phyloP scores from a whole-genome alignment of 2,888 invertebrate species.

The Archips crataeganus region DNA sequence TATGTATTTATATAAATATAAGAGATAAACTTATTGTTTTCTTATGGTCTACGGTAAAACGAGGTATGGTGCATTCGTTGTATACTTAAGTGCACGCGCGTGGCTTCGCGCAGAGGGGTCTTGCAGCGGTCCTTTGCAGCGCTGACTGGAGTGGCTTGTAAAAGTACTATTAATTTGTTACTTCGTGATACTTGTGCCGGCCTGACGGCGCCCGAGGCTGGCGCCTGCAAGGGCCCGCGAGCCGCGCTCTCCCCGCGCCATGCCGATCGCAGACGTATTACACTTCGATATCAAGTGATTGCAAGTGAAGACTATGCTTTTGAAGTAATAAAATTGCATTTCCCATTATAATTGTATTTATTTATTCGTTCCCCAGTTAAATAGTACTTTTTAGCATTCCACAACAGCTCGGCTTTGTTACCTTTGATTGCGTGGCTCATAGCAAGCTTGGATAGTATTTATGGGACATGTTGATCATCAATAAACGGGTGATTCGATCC shows the following conservation, averaged over 20 bases:
- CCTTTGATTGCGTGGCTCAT: no score
- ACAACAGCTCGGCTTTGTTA: no score
- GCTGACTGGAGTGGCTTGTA: not conserved
- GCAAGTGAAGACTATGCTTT: slow-evolving; percentile 75
- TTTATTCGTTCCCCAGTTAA: slow-evolving; percentile 15
- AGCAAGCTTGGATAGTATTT: no score
- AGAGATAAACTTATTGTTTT: not conserved
- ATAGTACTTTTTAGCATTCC: not conserved
- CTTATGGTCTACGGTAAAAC: not conserved
- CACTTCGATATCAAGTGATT: slow-evolving; percentile 50
- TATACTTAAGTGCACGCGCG: not conserved
- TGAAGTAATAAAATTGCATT: slow-evolving; percentile 80
- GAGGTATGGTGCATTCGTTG: not conserved
- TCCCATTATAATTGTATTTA: slow-evolving; percentile 56
- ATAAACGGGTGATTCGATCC: no score
- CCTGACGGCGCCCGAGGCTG: no score
- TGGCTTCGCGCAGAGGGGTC: not conserved
- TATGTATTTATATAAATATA: slow-evolving; percentile 42
- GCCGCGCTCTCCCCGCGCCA: no score
- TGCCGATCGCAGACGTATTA: not conserved
- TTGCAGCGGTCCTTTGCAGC: not conserved
- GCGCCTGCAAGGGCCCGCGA: not conserved
- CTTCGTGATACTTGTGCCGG: not conserved
- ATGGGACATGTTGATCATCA: no score
- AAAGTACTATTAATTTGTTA: not conserved